phyloP scores from a whole-genome alignment of 2,888 invertebrate genomes.

The Drosophila pseudotakahashii region DNA sequence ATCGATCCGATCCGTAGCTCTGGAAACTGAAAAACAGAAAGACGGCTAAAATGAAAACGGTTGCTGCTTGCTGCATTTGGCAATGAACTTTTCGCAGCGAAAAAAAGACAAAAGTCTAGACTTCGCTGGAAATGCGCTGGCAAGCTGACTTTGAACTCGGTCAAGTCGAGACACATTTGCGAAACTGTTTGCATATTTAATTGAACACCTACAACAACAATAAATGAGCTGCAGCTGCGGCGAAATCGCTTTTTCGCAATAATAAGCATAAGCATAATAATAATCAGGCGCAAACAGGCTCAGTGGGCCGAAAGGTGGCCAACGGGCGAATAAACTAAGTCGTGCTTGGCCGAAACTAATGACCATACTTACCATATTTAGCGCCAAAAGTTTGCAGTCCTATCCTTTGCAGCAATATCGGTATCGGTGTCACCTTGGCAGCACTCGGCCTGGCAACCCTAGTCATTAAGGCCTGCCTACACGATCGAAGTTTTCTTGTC shows the following conservation, averaged over 20 bases:
- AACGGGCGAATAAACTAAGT: constrained; percentile 68
- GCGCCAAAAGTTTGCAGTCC: constrained; percentile 33
- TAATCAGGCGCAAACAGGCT: constrained; percentile 70
- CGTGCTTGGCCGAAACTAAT: constrained; percentile 66
- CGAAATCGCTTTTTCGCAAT: constrained; percentile 35
- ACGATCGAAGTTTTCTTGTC: neutral
- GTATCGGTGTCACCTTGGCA: constrained; percentile 12
- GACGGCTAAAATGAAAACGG: constrained; percentile 29
- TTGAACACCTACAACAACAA: constrained; percentile 76
- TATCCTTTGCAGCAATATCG: constrained; percentile 1
- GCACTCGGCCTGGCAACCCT: neutral
- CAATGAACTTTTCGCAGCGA: constrained; percentile 72
- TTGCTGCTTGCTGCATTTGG: constrained; percentile 69
- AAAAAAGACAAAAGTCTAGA: constrained; percentile 47
- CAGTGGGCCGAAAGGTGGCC: constrained; percentile 69
- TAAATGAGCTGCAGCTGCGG: constrained; percentile 71
- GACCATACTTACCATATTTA: constrained; percentile 66
- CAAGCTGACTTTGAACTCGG: constrained; percentile 78
- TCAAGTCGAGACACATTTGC: constrained; percentile 79
- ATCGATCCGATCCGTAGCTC: constrained; percentile 61
- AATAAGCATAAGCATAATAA: constrained; percentile 71
- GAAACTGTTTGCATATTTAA: constrained; percentile 76
- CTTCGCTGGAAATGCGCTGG: constrained; percentile 50
- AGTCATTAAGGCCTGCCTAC: neutral
- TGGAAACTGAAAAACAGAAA: neutral